Conservation (phyloP, 2,797 vertebrate species). For the Glyptemys insculpta region DNA sequence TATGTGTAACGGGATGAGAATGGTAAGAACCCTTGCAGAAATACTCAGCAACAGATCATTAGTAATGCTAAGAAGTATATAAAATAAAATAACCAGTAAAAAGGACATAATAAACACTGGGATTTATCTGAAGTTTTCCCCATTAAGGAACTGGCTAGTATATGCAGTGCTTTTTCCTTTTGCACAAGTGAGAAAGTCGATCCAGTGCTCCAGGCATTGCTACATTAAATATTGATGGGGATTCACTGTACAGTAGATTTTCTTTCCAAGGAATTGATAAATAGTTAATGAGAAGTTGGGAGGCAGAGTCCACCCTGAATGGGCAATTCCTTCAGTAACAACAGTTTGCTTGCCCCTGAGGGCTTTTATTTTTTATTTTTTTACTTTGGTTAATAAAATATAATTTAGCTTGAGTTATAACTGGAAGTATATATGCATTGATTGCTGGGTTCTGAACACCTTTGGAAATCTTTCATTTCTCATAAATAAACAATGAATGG, state of each 20-base stretch:
- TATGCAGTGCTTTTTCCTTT: slow-evolving; percentile 70
- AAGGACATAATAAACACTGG: slow-evolving; percentile 59
- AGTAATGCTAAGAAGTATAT: slow-evolving; percentile 62
- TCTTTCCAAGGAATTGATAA: slow-evolving; percentile 83
- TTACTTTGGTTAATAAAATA: slow-evolving; percentile 43
- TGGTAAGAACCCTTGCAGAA: slow-evolving; percentile 51
- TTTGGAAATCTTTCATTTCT: slow-evolving; percentile 67
- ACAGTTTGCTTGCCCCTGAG: slow-evolving; percentile 75
- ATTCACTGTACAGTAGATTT: slow-evolving; percentile 79
- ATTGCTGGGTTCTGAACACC: slow-evolving; percentile 59
- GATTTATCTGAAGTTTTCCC: slow-evolving; percentile 72
- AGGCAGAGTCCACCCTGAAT: slow-evolving; percentile 76
- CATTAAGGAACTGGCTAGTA: slow-evolving; percentile 60
- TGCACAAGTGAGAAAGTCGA: slow-evolving; percentile 77
- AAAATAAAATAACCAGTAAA: slow-evolving; percentile 67
- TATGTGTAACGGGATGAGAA: slow-evolving; percentile 61
- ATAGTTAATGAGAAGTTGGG: slow-evolving; percentile 83
- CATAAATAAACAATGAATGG: slow-evolving; percentile 76
- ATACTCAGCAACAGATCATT: slow-evolving; percentile 71
- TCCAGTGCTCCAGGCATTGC: slow-evolving; percentile 75
- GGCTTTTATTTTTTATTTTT: slow-evolving; percentile 48
- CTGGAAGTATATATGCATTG: slow-evolving; percentile 40
- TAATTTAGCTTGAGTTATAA: slow-evolving; percentile 72
- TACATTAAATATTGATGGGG: slow-evolving; percentile 84
- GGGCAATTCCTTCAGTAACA: slow-evolving; percentile 80